These are phyloP conservation scores for Nesometra sesokonis DNA, from an alignment of 35 echinoderm and acorn worm genomes.

Conservation along the genomic window DNA sequence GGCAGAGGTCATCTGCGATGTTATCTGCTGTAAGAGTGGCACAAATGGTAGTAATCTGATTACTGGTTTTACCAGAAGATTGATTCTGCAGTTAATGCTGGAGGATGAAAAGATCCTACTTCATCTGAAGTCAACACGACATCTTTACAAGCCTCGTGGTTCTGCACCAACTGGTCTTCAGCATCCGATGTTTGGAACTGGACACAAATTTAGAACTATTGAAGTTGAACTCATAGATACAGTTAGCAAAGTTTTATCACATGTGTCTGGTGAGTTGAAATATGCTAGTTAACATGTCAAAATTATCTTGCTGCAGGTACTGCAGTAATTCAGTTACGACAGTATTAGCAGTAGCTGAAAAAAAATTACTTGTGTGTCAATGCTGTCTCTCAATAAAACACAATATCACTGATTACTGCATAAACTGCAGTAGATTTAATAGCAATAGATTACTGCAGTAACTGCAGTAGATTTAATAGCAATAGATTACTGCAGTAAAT, in stretches of 20 bases:
- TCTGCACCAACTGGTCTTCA: constrained; percentile 15
- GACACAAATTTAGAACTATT: constrained; percentile 72
- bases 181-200: constrained; percentile 58
- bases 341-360: too few relatives aligned
- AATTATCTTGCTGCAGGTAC: too few relatives aligned
- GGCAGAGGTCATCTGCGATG: constrained; percentile 90
- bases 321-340: too few relatives aligned
- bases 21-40: constrained; percentile 45
- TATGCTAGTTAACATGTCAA: too few relatives aligned
- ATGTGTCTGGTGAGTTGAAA: constrained; percentile 60
- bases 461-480: too few relatives aligned
- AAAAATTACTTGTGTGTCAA: too few relatives aligned
- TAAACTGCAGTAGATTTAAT: too few relatives aligned
- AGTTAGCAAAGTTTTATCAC: constrained; percentile 35
- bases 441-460: too few relatives aligned
- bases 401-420: too few relatives aligned
- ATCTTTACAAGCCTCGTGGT: constrained; percentile 35
- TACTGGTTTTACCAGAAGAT: constrained; percentile 80
- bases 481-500: too few relatives aligned
- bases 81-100: constrained; percentile 91
- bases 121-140: constrained; percentile 45
- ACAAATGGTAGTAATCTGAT: constrained; percentile 36
- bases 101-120: constrained; percentile 79
- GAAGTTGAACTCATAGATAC: constrained; percentile 71
- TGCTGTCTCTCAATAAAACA: too few relatives aligned